Percentiles rank a stretch among this genome's conserved stretches.
phyloP scores from a whole-genome alignment of 2,888 invertebrate species.

The Agrochola macilenta region DNA sequence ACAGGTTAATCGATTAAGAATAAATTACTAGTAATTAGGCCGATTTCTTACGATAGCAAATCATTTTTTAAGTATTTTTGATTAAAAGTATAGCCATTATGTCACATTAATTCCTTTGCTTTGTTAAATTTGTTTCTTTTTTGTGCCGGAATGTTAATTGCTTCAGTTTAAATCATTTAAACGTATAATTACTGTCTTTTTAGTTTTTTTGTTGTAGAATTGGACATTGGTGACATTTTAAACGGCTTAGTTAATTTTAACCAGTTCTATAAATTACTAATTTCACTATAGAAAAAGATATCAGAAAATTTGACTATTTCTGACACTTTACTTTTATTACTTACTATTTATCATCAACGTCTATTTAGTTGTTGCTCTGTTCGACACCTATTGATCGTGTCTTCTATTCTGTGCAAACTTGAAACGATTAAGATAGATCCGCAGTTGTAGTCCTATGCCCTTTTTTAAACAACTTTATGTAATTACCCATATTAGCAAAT shows the following conservation, averaged over 20 bases:
- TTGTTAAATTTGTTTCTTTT: slow-evolving; percentile 12
- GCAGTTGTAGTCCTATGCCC: too few species aligned
- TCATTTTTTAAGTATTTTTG: slow-evolving; percentile 21
- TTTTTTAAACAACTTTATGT: too few species aligned
- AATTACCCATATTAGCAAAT: too few species aligned
- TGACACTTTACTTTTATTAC: not conserved
- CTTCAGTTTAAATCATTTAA: not conserved
- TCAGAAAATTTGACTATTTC: not conserved
- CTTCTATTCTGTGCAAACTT: not conserved
- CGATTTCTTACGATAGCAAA: slow-evolving; percentile 1
- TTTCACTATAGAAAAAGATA: not conserved
- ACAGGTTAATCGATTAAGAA: slow-evolving; percentile 28
- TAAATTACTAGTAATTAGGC: slow-evolving; percentile 23
- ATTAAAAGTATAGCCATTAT: not conserved
- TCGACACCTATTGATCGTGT: not conserved
- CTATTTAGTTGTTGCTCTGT: not conserved
- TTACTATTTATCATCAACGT: not conserved
- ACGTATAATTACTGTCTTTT: not conserved
- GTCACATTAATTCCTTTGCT: slow-evolving; percentile 10
- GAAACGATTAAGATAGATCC: too few species aligned
- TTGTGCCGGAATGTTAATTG: slow-evolving; percentile 20
- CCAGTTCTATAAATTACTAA: too few species aligned
- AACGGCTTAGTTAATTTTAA: not conserved
- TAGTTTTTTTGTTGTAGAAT: not conserved
- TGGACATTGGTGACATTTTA: not conserved